These are phyloP conservation scores for Acleris holmiana DNA, from an alignment of 2,888 invertebrate species.

Conservation along the genomic window DNA sequence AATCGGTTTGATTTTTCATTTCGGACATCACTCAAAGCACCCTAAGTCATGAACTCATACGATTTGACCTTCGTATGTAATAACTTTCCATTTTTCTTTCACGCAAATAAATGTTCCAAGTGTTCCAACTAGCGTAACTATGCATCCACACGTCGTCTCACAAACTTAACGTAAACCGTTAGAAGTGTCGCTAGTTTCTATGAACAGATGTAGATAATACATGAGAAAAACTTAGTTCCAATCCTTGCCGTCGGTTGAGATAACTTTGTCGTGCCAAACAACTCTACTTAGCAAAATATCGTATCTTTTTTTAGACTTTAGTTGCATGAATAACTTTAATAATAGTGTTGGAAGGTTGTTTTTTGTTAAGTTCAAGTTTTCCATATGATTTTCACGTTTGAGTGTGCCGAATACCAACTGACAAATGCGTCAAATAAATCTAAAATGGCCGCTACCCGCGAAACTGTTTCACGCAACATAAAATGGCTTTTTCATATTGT, in stretches of 20 bases:
- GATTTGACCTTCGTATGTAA: slow-evolving; percentile 30
- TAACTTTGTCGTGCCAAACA: slow-evolving; percentile 9
- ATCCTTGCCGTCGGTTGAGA: slow-evolving; percentile 3
- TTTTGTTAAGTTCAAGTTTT: too few species aligned
- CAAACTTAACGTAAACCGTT: slow-evolving; percentile 16
- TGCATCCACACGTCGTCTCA: slow-evolving; percentile 14
- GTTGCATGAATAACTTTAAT: too few species aligned
- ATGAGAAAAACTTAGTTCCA: neutral
- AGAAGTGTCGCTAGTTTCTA: neutral
- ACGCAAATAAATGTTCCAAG: slow-evolving; percentile 53
- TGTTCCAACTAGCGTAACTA: slow-evolving; percentile 45
- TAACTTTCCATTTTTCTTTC: slow-evolving; percentile 56
- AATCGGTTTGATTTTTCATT: slow-evolving; percentile 29
- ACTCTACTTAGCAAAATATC: too few species aligned
- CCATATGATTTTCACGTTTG: too few species aligned
- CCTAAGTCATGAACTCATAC: slow-evolving; percentile 36
- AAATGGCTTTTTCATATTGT: slow-evolving; percentile 39
- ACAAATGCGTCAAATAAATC: slow-evolving; percentile 74
- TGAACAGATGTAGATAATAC: neutral
- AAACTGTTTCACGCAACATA: slow-evolving; percentile 57
- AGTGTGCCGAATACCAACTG: slow-evolving; percentile 43
- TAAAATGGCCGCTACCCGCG: slow-evolving; percentile 54
- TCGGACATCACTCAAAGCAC: slow-evolving; percentile 15
- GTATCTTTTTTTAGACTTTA: too few species aligned
- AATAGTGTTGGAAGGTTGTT: too few species aligned